Evolutionary conservation across 2,888 invertebrate genomes (phyloP), one percentile per base, ranked within the genome.

Genomic region (Diarsia dahlii): DNA sequence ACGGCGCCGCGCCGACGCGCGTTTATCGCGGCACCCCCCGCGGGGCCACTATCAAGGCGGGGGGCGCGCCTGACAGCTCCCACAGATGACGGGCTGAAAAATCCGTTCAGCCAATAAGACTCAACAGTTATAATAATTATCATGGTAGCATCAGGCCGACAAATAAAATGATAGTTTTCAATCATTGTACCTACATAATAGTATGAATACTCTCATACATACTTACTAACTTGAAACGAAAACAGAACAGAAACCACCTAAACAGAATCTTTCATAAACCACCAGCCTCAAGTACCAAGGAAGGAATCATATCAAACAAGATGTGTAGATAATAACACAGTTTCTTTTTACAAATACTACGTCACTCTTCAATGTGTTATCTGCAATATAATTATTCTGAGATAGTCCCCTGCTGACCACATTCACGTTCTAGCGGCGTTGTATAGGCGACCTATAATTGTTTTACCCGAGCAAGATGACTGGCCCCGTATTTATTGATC

Each of bases 401-500:
- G 15, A 74, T n/a, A 50, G n/a, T 13, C 56, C 23, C 34, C 52
- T 78, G 46, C 71, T 54, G 46, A 39, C 20, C 13, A 50, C 34
- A 2, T 70, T 13, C 20, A 23, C 34, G 12, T 50, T 64, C 20
- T 28, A 71, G 54, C 6, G 8, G 20, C 28, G 48, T 54, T 48
- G 13, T 54, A 56, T 13, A 64, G 63, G n/a, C 23, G 34, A 50
- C 54, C 50, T 50, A 56, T 80, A 78, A 80, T 73, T 74, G 52
- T 65, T 58, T 81, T 66, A 74, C 65, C n/a, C 34, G n/a, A 65
- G 65, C 60, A 54, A 81, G 34, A 81, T 78, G 60, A 46, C 64
- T 81, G 64, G 18, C 60, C 23, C 58, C 58, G 64, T 80, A 46
- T 74, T 46, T 66, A 74, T 81, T 65, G 81, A 81, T 81, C 65